Percentiles rank a stretch among this genome's conserved stretches.
Conservation (phyloP, 2,797 vertebrate genomes). For the Triplophysa yarkandensis region DNA sequence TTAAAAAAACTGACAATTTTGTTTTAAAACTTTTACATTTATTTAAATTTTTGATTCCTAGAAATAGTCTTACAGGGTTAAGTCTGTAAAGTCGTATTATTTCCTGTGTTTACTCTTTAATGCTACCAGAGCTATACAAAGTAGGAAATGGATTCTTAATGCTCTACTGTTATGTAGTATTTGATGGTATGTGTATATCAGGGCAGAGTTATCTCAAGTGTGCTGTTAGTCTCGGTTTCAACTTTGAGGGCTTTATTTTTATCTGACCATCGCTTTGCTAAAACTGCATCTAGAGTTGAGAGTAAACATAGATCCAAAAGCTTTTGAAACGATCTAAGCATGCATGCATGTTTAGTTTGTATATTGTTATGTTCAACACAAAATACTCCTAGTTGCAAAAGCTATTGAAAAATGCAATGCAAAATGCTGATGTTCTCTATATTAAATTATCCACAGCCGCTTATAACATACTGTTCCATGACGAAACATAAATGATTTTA, state of each 20-base stretch:
- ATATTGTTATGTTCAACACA: not conserved
- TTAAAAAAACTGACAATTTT: not conserved
- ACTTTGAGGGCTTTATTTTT: not conserved
- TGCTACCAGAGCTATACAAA: constrained; percentile 29
- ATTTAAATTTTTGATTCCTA: not conserved
- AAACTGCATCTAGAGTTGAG: not conserved
- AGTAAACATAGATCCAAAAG: constrained; percentile 1
- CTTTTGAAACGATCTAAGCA: not conserved
- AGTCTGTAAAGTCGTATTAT: constrained; percentile 51
- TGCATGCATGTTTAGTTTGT: not conserved
- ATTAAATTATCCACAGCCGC: constrained; percentile 10
- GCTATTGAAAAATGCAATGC: not conserved
- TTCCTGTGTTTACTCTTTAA: constrained; percentile 37
- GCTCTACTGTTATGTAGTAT: constrained; percentile 16
- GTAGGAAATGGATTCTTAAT: constrained; percentile 34
- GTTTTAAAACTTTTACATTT: not conserved
- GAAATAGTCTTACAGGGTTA: constrained; percentile 45
- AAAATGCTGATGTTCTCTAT: not conserved
- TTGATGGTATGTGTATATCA: constrained; percentile 32
- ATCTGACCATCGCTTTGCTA: constrained; percentile 31
- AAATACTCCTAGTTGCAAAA: not conserved
- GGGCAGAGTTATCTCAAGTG: constrained; percentile 33
- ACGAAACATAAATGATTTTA: constrained; percentile 53
- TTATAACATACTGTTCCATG: constrained; percentile 20
- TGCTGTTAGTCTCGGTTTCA: constrained; percentile 16